A percentile compares a stretch with the other conserved stretches of the same genome.
Conservation (phyloP, 1,140 invertebrate species). For the Drosophila orena region DNA sequence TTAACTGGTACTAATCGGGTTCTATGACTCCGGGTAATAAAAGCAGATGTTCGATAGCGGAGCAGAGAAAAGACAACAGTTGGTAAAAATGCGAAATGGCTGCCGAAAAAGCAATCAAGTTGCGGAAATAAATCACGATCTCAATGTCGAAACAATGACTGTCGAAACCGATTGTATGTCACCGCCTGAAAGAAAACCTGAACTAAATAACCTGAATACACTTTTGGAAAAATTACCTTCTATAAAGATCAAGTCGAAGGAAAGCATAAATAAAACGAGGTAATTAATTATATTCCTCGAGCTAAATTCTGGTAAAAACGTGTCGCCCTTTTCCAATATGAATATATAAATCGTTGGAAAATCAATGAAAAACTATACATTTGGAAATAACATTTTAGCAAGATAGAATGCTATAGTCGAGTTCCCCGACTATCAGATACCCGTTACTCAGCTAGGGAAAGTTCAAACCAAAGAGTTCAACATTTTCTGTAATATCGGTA, state of each 20-base stretch:
- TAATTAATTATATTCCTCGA: background rate
- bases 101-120: constrained; percentile 23
- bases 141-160: constrained; percentile 46
- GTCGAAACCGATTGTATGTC: constrained; percentile 29
- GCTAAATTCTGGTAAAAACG: background rate
- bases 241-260: constrained; percentile 6
- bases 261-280: background rate
- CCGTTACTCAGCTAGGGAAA: too few relatives aligned
- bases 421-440: too few relatives aligned
- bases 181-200: constrained; percentile 31
- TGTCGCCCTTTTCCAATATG: background rate
- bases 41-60: constrained; percentile 18
- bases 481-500: too few relatives aligned
- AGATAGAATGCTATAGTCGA: too few relatives aligned
- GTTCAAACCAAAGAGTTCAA: too few relatives aligned
- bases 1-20: constrained; percentile 21
- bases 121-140: constrained; percentile 50
- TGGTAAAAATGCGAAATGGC: constrained; percentile 18
- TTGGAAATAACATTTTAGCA: background rate
- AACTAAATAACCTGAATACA: constrained; percentile 1
- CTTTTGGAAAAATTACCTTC: constrained; percentile 23
- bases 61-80: constrained; percentile 21
- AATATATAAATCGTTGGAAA: background rate
- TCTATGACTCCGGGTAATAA: constrained; percentile 19
- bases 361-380: background rate